Conservation (phyloP, 2,888 invertebrate genomes). For the Diachrysia chrysitis region DNA sequence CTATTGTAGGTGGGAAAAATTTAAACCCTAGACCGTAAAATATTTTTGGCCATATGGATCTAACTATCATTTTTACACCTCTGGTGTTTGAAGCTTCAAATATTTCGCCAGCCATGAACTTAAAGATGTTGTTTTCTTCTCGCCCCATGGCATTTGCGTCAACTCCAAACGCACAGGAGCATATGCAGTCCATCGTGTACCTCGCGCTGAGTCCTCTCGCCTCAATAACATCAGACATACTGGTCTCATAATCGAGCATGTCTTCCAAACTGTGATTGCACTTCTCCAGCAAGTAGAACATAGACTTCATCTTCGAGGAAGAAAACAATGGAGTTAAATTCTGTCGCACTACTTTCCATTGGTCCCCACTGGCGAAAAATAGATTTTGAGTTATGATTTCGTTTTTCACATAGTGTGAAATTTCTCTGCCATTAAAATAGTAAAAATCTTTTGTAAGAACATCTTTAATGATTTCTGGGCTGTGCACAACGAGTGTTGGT, state of each 20-base stretch:
- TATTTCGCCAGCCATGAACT: slow-evolving; percentile 59
- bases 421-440: slow-evolving; percentile 71
- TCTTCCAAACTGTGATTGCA: slow-evolving; percentile 62
- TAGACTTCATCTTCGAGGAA: slow-evolving; percentile 74
- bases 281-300: slow-evolving; percentile 72
- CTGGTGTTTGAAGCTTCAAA: slow-evolving; percentile 58
- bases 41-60: slow-evolving; percentile 69
- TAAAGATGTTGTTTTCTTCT: slow-evolving; percentile 61
- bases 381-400: slow-evolving; percentile 67
- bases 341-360: slow-evolving; percentile 74
- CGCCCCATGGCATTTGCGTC: slow-evolving; percentile 50
- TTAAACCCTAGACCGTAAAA: slow-evolving; percentile 68
- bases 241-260: slow-evolving; percentile 56
- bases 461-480: slow-evolving; percentile 69
- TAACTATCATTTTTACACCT: slow-evolving; percentile 57
- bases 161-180: slow-evolving; percentile 59
- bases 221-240: slow-evolving; percentile 49
- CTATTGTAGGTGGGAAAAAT: slow-evolving; percentile 60
- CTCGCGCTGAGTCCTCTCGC: slow-evolving; percentile 56
- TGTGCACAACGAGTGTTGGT: slow-evolving; percentile 69
- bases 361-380: slow-evolving; percentile 70
- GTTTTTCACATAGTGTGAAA: slow-evolving; percentile 59
- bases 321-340: slow-evolving; percentile 74
- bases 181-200: slow-evolving; percentile 74
- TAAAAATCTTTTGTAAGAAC: slow-evolving; percentile 71